A percentile compares a stretch with the other conserved stretches of the same genome.
phyloP scores from a whole-genome alignment of 2,797 vertebrate genomes.

The Karalla daura region DNA sequence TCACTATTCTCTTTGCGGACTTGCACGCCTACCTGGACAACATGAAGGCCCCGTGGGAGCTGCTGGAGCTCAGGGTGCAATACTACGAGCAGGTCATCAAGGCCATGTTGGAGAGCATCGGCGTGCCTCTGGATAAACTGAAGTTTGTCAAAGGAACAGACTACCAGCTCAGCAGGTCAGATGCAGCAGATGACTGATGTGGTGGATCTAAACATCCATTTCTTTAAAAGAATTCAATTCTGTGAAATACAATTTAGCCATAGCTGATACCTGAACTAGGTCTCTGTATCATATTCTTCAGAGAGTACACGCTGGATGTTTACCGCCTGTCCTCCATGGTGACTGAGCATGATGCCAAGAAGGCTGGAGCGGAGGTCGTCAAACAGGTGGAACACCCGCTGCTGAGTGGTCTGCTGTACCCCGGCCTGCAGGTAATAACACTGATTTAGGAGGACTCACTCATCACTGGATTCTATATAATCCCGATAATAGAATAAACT shows the following conservation, averaged over 20 bases:
- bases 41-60: constrained; percentile 99
- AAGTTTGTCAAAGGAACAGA: constrained; percentile 93
- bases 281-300: constrained; percentile 56
- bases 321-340: constrained; percentile 94
- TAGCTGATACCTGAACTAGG: fast-evolving
- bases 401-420: constrained; percentile 96
- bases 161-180: constrained; percentile 95
- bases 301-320: constrained; percentile 96
- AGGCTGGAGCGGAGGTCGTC: constrained; percentile 97
- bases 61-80: constrained; percentile 91
- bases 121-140: constrained; percentile 93
- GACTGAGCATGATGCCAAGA: constrained; percentile 97
- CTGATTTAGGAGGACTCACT: neutral
- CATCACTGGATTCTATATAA: neutral
- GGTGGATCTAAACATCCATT: neutral
- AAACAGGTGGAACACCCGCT: constrained; percentile 98
- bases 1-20: constrained; percentile 94
- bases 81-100: constrained; percentile 97
- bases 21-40: constrained; percentile 97
- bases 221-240: neutral
- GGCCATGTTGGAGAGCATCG: constrained; percentile 96
- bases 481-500: neutral
- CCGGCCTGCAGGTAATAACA: constrained; percentile 90
- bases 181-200: constrained; percentile 3
- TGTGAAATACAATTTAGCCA: neutral